These are phyloP conservation scores for Hypselothyrea guttata DNA, from an alignment of 2,888 invertebrate species.

Conservation along the genomic window DNA sequence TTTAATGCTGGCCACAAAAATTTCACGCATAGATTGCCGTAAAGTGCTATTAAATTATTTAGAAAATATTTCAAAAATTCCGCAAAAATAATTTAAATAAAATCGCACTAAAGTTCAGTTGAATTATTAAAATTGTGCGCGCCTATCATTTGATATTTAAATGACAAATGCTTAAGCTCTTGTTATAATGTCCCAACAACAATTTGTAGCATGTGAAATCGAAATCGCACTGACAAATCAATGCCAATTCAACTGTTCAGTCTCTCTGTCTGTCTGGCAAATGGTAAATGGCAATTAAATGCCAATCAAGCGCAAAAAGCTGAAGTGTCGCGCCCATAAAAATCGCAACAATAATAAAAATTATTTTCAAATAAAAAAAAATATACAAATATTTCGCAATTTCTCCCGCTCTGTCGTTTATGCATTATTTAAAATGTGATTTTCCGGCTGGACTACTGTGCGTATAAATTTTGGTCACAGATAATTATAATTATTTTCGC, in stretches of 20 bases:
- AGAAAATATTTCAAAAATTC: not conserved
- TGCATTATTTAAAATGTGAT: conserved; percentile 42
- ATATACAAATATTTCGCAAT: conserved; percentile 44
- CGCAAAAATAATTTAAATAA: conserved; percentile 4
- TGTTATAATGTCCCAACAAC: conserved; percentile 33
- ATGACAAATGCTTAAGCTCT: conserved; percentile 14
- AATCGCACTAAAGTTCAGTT: no score
- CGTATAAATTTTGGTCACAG: conserved; percentile 19
- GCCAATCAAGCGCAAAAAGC: conserved; percentile 70
- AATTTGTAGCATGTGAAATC: conserved; percentile 13
- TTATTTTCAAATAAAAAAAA: conserved; percentile 8
- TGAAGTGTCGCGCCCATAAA: conserved; percentile 41
- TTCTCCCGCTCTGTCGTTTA: no score
- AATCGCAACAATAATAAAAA: conserved; percentile 20
- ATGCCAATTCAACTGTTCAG: conserved; percentile 36
- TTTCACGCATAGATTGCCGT: no score
- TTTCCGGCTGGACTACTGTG: conserved; percentile 50
- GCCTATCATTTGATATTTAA: conserved; percentile 4
- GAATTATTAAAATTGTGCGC: not conserved
- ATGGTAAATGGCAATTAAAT: conserved; percentile 67
- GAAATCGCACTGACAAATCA: conserved; percentile 37
- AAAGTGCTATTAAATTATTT: conserved; percentile 27
- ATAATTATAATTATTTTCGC: conserved; percentile 75
- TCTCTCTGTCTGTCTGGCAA: not conserved
- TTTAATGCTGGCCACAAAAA: conserved; percentile 43